These are phyloP conservation scores for Brevimyrus niger DNA, from an alignment of 2,113 vertebrate species.

Conservation along the genomic window DNA sequence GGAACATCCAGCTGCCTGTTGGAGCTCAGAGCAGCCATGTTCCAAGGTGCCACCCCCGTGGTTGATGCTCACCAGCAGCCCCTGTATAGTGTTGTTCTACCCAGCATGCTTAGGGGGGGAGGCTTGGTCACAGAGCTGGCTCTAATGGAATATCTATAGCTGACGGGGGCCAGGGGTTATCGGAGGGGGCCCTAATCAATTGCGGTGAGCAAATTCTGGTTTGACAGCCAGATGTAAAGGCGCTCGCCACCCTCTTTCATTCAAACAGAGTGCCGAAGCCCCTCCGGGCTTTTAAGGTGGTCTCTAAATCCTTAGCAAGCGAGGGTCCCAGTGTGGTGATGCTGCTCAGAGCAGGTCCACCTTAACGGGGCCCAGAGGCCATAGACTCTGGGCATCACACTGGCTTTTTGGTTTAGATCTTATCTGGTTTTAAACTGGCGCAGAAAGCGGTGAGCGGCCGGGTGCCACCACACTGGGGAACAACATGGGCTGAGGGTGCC, in stretches of 20 bases:
- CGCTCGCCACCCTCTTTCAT: not conserved
- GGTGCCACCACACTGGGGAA: not conserved
- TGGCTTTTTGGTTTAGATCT: not conserved
- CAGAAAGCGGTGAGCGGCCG: no score
- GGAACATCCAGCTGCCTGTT: not conserved
- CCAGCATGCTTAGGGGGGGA: not conserved
- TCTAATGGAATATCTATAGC: not conserved
- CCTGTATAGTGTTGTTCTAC: slow-evolving; percentile 15
- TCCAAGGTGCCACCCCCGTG: not conserved
- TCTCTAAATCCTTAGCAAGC: not conserved
- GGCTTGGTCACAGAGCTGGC: not conserved
- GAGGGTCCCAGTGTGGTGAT: not conserved
- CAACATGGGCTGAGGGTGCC: not conserved
- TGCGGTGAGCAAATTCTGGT: not conserved
- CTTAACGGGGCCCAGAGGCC: not conserved
- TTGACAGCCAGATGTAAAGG: not conserved
- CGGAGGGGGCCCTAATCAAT: not conserved
- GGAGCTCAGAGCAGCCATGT: not conserved
- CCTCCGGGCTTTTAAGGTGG: not conserved
- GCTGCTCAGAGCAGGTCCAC: not conserved
- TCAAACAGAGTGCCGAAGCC: not conserved
- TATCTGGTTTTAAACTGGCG: not conserved
- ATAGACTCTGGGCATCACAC: not conserved
- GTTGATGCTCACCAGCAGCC: not conserved
- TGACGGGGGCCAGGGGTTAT: not conserved